Conservation (phyloP, 92 coral and sea anemone genomes). For the Muricea muricata region DNA sequence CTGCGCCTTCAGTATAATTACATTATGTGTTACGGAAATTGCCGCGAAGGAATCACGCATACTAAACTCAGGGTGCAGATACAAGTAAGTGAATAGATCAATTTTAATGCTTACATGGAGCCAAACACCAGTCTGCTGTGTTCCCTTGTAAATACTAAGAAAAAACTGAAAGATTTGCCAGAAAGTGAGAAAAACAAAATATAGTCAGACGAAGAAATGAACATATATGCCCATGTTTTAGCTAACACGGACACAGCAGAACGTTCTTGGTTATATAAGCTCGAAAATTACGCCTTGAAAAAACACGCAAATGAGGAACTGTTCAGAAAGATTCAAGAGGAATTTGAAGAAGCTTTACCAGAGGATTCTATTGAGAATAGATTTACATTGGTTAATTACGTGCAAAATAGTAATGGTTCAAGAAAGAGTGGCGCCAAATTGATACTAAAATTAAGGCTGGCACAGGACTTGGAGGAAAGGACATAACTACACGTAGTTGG, state of each 20-base stretch:
- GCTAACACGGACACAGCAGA: not conserved
- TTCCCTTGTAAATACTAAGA: too few relatives aligned
- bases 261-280: conserved; percentile 30
- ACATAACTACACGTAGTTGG: conserved; percentile 56
- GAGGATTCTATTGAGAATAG: not conserved
- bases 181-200: conserved; percentile 11
- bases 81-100: too few relatives aligned
- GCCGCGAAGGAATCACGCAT: too few relatives aligned
- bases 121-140: too few relatives aligned
- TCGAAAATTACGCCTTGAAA: not conserved
- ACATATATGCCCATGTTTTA: not conserved
- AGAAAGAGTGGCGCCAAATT: conserved; percentile 20
- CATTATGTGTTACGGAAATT: too few relatives aligned
- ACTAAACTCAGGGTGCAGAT: too few relatives aligned
- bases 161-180: not conserved
- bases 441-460: not conserved
- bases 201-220: not conserved
- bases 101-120: too few relatives aligned
- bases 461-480: conserved; percentile 44
- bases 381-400: conserved; percentile 8
- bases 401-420: conserved; percentile 30
- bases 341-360: not conserved
- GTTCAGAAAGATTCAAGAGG: not conserved
- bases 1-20: too few relatives aligned
- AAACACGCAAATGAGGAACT: conserved; percentile 30